Conservation (phyloP, 2,888 invertebrate species). For the Physocephala rufipes region DNA sequence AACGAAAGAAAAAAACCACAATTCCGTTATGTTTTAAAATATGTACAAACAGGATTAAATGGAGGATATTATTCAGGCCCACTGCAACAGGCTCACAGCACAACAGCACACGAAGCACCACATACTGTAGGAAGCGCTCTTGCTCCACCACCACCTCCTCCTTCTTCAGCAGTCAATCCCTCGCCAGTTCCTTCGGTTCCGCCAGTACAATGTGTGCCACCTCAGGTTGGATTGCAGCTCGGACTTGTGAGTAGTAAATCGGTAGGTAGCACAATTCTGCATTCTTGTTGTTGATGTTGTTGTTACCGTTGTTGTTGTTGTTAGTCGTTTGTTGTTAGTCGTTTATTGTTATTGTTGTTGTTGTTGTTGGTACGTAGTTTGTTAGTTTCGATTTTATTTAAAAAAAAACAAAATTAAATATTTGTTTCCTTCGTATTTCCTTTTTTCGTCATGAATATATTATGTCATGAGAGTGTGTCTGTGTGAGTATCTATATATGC, state of each 20-base stretch:
- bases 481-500: no score
- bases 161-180: conserved; percentile 63
- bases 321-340: conserved; percentile 36
- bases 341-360: conserved; percentile 44
- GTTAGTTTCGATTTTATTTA: conserved; percentile 42
- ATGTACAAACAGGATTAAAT: conserved; percentile 71
- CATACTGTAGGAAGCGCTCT: conserved; percentile 64
- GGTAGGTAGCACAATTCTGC: conserved; percentile 59
- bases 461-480: no score
- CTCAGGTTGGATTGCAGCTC: conserved; percentile 67
- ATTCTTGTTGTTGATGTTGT: conserved; percentile 37
- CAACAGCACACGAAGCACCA: conserved; percentile 81
- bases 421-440: no score
- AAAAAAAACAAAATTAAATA: conserved; percentile 30
- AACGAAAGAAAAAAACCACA: no score
- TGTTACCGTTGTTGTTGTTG: conserved; percentile 44
- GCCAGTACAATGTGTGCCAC: conserved; percentile 63
- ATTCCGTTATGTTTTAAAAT: conserved; percentile 54
- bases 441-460: conserved; percentile 3
- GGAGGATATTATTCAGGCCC: conserved; percentile 78
- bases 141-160: conserved; percentile 53
- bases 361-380: conserved; percentile 37
- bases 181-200: conserved; percentile 68
- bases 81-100: conserved; percentile 88
- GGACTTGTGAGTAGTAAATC: conserved; percentile 69